These are phyloP conservation scores for Desmodus rotundus DNA, from an alignment of 2,113 vertebrate species.

Conservation along the genomic window DNA sequence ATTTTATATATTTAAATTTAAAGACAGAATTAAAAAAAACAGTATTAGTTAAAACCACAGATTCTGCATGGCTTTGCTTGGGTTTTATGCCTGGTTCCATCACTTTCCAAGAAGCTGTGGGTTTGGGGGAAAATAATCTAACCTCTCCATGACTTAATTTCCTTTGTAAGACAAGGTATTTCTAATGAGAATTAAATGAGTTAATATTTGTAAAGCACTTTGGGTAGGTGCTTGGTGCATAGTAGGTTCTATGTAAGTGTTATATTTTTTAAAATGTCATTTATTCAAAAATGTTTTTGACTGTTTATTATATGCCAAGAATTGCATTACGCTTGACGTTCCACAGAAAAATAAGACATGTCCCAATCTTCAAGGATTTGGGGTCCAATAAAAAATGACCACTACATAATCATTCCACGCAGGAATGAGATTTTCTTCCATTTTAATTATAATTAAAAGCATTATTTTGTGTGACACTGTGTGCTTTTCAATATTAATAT, in stretches of 20 bases:
- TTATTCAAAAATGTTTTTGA: conserved; percentile 39
- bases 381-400: neutral
- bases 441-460: conserved; percentile 40
- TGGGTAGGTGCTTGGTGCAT: neutral
- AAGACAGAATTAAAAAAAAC: neutral
- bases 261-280: neutral
- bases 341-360: neutral
- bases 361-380: neutral
- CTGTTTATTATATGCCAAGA: neutral
- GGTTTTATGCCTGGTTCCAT: neutral
- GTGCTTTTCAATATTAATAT: conserved; percentile 12
- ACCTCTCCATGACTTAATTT: neutral
- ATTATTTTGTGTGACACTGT: neutral
- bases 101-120: neutral
- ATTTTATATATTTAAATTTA: neutral
- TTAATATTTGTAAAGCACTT: conserved; percentile 12
- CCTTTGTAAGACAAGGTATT: neutral
- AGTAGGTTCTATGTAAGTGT: conserved; percentile 47
- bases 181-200: conserved; percentile 5
- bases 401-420: neutral
- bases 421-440: neutral
- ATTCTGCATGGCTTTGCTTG: neutral
- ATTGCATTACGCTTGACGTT: neutral
- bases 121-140: conserved; percentile 22
- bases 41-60: neutral